Conservation (phyloP, 2,113 vertebrate species). For the Corydoras maculifer region DNA sequence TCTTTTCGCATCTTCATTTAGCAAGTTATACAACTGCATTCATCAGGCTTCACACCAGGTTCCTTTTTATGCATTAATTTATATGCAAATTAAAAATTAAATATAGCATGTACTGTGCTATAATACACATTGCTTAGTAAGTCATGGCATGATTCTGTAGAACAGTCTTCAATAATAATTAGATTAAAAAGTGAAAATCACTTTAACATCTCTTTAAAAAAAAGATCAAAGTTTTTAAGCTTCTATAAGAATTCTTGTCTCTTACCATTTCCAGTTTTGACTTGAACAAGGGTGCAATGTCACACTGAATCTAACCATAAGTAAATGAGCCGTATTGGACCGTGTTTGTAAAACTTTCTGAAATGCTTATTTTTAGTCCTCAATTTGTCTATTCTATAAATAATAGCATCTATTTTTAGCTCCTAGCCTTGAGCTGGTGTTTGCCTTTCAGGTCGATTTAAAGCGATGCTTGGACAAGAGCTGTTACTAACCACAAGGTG, state of each 20-base stretch:
- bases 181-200: no score
- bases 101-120: no score
- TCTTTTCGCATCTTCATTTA: no score
- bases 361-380: conserved; percentile 39
- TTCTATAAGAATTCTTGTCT: background rate
- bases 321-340: conserved; percentile 41
- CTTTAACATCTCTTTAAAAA: no score
- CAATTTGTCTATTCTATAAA: conserved; percentile 58
- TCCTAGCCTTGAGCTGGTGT: conserved; percentile 46
- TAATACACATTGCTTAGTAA: no score
- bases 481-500: conserved; percentile 63
- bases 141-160: no score
- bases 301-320: conserved; percentile 39
- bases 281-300: conserved; percentile 26
- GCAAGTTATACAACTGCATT: no score
- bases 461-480: conserved; percentile 48
- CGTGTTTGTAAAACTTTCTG: conserved; percentile 38
- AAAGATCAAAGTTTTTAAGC: background rate
- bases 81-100: no score
- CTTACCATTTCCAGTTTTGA: conserved; percentile 11
- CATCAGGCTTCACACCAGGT: no score
- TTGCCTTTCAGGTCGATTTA: conserved; percentile 64
- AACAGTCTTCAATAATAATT: no score
- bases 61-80: no score
- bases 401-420: conserved; percentile 62